A percentile compares a stretch with the other conserved stretches of the same genome.
Evolutionary conservation across 2,113 vertebrate genomes (phyloP).

Genomic region (Colinus virginianus): DNA sequence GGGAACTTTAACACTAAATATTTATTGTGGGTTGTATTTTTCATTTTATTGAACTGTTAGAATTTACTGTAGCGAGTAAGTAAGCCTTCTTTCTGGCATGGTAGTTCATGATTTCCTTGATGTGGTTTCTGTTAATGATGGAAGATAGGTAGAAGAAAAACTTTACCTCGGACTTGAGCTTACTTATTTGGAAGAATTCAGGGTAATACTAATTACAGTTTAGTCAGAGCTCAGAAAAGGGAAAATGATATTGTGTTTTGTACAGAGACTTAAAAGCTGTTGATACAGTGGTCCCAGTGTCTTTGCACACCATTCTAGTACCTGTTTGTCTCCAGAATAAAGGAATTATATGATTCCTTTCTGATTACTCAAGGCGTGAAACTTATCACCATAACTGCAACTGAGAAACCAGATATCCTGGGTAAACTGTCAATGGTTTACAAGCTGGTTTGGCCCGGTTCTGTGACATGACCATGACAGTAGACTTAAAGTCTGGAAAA

Average conservation of each 20-base stretch:
- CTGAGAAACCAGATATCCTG: background rate
- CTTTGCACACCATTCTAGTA: background rate
- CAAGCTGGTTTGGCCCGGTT: too few relatives aligned
- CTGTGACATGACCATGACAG: too few relatives aligned
- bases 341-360: background rate
- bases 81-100: background rate
- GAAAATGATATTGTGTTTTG: background rate
- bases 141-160: background rate
- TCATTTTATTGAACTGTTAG: background rate
- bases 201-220: background rate
- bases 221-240: background rate
- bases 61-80: background rate
- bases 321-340: background rate
- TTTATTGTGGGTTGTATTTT: background rate
- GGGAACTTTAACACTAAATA: background rate
- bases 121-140: background rate
- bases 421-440: background rate
- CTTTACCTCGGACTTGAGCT: background rate
- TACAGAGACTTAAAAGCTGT: background rate
- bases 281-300: background rate
- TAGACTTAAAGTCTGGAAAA: background rate
- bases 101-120: background rate
- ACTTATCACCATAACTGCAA: fast-evolving
- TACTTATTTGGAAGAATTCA: background rate
- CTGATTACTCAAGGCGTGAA: background rate